Conservation (phyloP, 2,797 vertebrate species). For the Dicrostonyx torquatus region DNA sequence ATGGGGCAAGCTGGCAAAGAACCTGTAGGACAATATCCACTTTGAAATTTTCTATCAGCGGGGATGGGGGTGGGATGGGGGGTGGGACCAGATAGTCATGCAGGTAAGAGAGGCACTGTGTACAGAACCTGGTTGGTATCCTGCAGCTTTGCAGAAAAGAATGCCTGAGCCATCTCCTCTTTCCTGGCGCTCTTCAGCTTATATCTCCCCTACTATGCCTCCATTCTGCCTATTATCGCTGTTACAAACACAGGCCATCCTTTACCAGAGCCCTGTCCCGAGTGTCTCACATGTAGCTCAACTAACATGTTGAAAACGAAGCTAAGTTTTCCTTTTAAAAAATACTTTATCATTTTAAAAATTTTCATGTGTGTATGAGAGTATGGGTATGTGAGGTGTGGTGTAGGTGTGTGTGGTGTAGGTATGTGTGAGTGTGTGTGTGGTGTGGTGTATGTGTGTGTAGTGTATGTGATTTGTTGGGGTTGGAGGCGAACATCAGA, state of each 20-base stretch:
- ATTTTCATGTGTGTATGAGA: background rate
- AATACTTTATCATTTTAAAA: background rate
- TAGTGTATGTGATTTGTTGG: background rate
- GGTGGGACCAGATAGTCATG: background rate
- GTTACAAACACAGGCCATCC: no score
- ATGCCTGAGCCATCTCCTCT: background rate
- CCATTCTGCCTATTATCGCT: background rate
- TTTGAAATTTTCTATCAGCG: background rate
- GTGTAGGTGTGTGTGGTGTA: background rate
- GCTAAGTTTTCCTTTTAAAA: background rate
- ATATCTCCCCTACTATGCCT: background rate
- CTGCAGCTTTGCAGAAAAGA: background rate
- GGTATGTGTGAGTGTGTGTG: background rate
- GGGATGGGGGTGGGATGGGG: no score
- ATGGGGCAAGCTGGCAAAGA: background rate
- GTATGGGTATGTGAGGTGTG: background rate
- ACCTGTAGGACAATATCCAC: background rate
- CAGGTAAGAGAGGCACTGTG: background rate
- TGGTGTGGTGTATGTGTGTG: background rate
- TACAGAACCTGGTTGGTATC: background rate
- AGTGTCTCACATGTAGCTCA: rapidly evolving
- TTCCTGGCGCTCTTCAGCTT: background rate
- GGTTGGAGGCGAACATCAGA: no score
- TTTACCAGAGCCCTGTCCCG: background rate
- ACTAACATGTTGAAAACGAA: background rate